Conservation (phyloP, 35 echinoderm and acorn worm genomes). For the Heliocidaris tuberculata region DNA sequence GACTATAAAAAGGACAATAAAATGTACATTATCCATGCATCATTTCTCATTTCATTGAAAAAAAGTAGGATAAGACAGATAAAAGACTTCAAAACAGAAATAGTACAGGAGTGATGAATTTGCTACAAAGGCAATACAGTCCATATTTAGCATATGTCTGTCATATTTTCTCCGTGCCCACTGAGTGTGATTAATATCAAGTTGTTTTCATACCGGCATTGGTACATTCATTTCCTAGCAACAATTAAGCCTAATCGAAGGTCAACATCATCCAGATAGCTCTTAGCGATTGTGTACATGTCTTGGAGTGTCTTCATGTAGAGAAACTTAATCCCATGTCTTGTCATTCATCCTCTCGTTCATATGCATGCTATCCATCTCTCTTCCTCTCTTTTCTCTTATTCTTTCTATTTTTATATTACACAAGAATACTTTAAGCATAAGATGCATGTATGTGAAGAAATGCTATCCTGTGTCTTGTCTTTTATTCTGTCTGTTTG, state of each 20-base stretch:
- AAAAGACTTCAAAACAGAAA: too few relatives aligned
- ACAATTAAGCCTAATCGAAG: background rate
- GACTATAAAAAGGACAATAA: too few relatives aligned
- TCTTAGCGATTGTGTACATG: background rate
- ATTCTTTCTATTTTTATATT: background rate
- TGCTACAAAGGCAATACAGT: background rate
- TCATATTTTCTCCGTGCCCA: background rate
- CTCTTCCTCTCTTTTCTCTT: background rate
- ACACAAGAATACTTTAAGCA: background rate
- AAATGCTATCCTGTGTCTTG: background rate
- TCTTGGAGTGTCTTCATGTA: too few relatives aligned
- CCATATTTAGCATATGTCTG: background rate
- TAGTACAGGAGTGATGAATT: too few relatives aligned
- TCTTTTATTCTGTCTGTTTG: too few relatives aligned
- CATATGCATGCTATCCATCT: background rate
- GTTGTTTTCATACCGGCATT: background rate
- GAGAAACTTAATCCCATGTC: background rate
- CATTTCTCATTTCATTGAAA: too few relatives aligned
- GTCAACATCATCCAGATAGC: conserved; percentile 2
- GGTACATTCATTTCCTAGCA: conserved; percentile 9
- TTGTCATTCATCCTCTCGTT: background rate
- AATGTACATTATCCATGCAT: too few relatives aligned
- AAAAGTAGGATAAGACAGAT: too few relatives aligned
- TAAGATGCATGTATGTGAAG: background rate
- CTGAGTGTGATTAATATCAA: background rate